Evolutionary conservation across 2,113 vertebrate species (phyloP), one percentile per base, ranked within the genome.

Genomic region (Saiga tatarica): DNA sequence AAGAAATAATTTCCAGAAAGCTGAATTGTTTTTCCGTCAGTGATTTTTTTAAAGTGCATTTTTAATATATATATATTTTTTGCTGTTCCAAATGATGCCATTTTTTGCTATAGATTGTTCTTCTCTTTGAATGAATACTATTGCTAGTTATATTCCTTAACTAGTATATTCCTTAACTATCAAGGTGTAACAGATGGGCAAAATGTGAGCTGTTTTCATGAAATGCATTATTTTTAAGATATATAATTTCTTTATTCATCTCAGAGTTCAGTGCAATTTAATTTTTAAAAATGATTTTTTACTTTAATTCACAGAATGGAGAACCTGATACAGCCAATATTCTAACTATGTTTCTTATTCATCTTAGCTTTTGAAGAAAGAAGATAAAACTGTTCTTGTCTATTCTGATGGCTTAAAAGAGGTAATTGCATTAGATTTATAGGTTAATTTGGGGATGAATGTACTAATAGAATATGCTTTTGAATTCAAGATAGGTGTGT

Each of bases 311-410:
- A 87, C 23, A 74, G 28, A 96, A 57, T 83, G 39, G 85, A 91
- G 87, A 89, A 36, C 7, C 12, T 88, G 36, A 92, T 33, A 57
- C 11, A 64, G 13, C 47, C 39, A 26, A 9, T 47, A 5, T 67
- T 96, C 53, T 97, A 36, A 87, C 7, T n/a, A 5, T 95, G 23
- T 81, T 89, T 95, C 89, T 96, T 26, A 28, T 87, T 93, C 78
- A 30, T 97, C 96, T 97, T 97, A 99, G 99, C 89, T 99, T 87
- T 90, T 98, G 95, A 99, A 98, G 97, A 99, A 98, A 96, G 98
- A 99, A 7, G 98, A 98, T 11, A 98, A 86, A 94, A 59, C 13
- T 19, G 21, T 93, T 78, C 62, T 91, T 74, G 5, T 62, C 7
- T 79, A 98, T 47, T 97, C 98, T 89, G 98, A 98, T 50, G 98